Conservation (phyloP, 2,113 vertebrate species). For the Alectura lathami region DNA sequence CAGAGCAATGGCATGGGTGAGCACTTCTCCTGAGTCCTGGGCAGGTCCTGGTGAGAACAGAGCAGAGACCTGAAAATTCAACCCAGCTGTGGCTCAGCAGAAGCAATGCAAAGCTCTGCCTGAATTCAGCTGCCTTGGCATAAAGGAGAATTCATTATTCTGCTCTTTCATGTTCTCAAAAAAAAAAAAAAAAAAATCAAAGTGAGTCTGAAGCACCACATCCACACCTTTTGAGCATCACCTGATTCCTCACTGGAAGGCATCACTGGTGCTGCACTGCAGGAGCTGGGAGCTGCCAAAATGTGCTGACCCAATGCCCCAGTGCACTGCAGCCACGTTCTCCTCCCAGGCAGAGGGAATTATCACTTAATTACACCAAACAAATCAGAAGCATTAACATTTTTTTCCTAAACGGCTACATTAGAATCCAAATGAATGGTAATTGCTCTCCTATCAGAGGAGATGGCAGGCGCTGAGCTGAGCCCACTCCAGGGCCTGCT, state of each 20-base stretch:
- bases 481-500: neutral
- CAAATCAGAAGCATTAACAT: neutral
- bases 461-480: neutral
- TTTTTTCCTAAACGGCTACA: neutral
- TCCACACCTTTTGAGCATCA: neutral
- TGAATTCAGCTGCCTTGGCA: neutral
- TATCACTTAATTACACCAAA: neutral
- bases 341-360: neutral
- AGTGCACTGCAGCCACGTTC: fast-evolving
- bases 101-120: neutral
- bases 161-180: neutral
- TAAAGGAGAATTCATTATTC: fast-evolving
- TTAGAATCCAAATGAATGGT: neutral
- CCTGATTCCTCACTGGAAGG: neutral
- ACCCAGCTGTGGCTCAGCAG: neutral
- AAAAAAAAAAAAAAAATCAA: neutral
- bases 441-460: neutral
- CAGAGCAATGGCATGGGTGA: neutral
- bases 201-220: neutral
- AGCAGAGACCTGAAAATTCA: neutral
- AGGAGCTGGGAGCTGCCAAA: neutral
- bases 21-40: neutral
- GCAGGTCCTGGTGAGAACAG: neutral
- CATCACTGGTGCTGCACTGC: fast-evolving
- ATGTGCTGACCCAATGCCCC: neutral